Evolutionary conservation across 2,888 invertebrate species (phyloP).

Genomic region (Chrysopilus asiliformis): DNA sequence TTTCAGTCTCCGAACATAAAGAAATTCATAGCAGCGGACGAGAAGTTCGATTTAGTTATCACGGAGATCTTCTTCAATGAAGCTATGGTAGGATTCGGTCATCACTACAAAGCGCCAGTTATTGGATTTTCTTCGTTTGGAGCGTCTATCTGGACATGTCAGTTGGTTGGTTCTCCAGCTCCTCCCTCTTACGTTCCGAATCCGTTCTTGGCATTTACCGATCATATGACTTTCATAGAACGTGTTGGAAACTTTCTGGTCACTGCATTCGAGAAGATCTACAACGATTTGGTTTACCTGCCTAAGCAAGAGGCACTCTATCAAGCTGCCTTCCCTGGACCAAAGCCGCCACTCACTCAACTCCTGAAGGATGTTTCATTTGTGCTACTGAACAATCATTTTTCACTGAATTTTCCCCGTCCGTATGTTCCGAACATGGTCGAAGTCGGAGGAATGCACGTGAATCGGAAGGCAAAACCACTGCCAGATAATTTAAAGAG

Average conservation of each 20-base stretch:
- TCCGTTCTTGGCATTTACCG: conserved; percentile 22
- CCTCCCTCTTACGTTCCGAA: conserved; percentile 30
- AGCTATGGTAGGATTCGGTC: conserved; percentile 20
- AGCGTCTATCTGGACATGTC: conserved; percentile 15
- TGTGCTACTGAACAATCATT: conserved; percentile 30
- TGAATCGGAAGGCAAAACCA: conserved; percentile 8
- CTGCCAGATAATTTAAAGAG: conserved; percentile 18
- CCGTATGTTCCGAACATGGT: conserved; percentile 26
- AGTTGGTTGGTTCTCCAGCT: conserved; percentile 23
- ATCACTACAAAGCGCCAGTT: conserved; percentile 21
- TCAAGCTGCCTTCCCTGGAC: conserved; percentile 23
- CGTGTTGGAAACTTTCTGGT: conserved; percentile 27
- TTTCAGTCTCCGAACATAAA: conserved; percentile 8
- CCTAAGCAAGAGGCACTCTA: conserved; percentile 26
- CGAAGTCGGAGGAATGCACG: conserved; percentile 15
- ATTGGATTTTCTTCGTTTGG: conserved; percentile 20
- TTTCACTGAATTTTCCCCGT: conserved; percentile 26
- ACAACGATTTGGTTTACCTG: conserved; percentile 22
- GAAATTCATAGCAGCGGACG: conserved; percentile 16
- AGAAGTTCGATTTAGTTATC: conserved; percentile 20
- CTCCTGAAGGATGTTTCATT: conserved; percentile 24
- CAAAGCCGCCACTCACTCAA: conserved; percentile 21
- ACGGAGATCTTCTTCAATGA: conserved; percentile 21
- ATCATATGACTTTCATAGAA: conserved; percentile 30
- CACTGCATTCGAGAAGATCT: conserved; percentile 19